A percentile compares a stretch with the other conserved stretches of the same genome.
These are phyloP conservation scores for Oryctolagus cuniculus DNA, from an alignment of 2,113 vertebrate species.

Conservation along the genomic window mOryCun1.1 NC_091453.1:107530001-107530500, in stretches of 20 bases:
- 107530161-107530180: slow-evolving; percentile 29
- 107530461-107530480: slow-evolving; percentile 28
- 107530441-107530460: slow-evolving; percentile 37
- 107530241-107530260: slow-evolving; percentile 47
- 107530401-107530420: neutral
- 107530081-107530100: slow-evolving; percentile 31
- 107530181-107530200: slow-evolving; percentile 56
- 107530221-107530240: slow-evolving; percentile 42
- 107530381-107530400: slow-evolving; percentile 39
- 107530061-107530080: slow-evolving; percentile 58
- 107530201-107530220: slow-evolving; percentile 41
- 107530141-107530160: slow-evolving; percentile 64
- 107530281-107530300: slow-evolving; percentile 27
- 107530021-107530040: slow-evolving; percentile 56
- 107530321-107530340: slow-evolving; percentile 39
- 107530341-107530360: slow-evolving; percentile 39
- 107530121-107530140: neutral
- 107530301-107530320: slow-evolving; percentile 19
- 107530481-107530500: slow-evolving; percentile 58
- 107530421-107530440: slow-evolving; percentile 52
- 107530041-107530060: slow-evolving; percentile 20
- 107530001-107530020: slow-evolving; percentile 59
- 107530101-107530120: slow-evolving; percentile 50
- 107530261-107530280: slow-evolving; percentile 21
- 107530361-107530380: neutral